Evolutionary conservation across 2,113 vertebrate genomes (phyloP).

Genomic region (Columba janthina): DNA sequence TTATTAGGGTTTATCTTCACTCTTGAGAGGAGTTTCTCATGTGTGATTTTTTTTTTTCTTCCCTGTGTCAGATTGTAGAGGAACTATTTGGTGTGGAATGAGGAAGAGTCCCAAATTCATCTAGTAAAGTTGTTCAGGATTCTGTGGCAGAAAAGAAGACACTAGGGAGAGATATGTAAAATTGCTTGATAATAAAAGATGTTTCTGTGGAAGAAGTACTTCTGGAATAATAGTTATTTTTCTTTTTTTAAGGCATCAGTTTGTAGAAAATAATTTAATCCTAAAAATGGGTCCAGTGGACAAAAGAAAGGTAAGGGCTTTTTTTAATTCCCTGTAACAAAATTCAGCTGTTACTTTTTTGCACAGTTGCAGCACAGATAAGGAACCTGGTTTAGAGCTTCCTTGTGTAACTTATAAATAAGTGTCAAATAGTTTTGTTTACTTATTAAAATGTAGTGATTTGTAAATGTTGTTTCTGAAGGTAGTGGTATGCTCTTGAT

Average conservation of each 20-base stretch:
- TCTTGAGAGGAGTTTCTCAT: not conserved
- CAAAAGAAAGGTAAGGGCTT: constrained; percentile 91
- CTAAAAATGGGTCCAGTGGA: constrained; percentile 99
- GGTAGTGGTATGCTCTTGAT: not conserved
- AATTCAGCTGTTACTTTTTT: not conserved
- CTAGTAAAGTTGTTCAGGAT: not conserved
- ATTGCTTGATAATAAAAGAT: not conserved
- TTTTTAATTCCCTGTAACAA: not conserved
- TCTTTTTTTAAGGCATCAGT: constrained; percentile 88
- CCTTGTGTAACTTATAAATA: not conserved
- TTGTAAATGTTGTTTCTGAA: not conserved
- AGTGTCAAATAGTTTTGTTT: not conserved
- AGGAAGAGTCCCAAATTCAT: not conserved
- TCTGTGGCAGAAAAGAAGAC: not conserved
- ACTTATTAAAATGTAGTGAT: not conserved
- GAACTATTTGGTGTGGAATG: not conserved
- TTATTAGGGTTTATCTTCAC: not conserved
- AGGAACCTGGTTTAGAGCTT: not conserved
- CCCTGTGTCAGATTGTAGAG: not conserved
- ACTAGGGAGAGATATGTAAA: not conserved
- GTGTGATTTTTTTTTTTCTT: not conserved
- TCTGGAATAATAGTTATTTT: not conserved
- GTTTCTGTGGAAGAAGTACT: not conserved
- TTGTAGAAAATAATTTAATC: constrained; percentile 99
- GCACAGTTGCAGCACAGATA: not conserved